Evolutionary conservation across 2,113 vertebrate species (phyloP), one percentile per base, ranked within the genome.

Genomic region (Zapornia atra): DNA sequence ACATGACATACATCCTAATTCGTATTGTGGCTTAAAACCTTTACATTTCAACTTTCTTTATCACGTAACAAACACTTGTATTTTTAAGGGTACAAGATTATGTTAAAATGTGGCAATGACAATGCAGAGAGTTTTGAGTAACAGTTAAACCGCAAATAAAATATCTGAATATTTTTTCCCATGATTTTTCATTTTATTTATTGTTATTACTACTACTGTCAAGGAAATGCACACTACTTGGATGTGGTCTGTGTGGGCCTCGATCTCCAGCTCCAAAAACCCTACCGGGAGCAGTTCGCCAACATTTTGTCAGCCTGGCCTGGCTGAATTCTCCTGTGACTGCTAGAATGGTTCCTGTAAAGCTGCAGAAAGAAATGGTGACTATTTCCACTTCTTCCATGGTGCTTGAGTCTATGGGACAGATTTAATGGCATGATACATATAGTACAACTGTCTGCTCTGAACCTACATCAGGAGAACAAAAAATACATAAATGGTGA

Each of bases 31-130:
- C 86, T 94, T 76, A 71, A 80, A 92, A 89, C 90, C 88, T 96
- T 92, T 70, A 26, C 40, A 65, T 83, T 94, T 94, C 86, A 92
- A 82, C 83, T 91, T 95, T 91, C 78, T 96, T 90, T 93, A 90
- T 59, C 0, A 20, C 64, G 48, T 69, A 79, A 63, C 18, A 96
- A 97, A 88, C 59, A 94, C 21, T 69, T 38, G 42, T 59, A 46
- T 50, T 93, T 94, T 96, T 84, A 92, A 87, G 70, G 69, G 72
- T 59, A 84, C 31, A 83, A 63, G 44, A 77, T 64, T 71, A 34
- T 26, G 80, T 11, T 82, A 65, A 89, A 95, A 94, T 17, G n/a
- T 18, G 22, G 54, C 8, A 64, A 13, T 29, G 25, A 57, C 31
- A 24, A 25, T 50, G 29, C 38, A 68, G 26, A 85, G 38, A 18